Evolutionary conservation across 1,140 invertebrate genomes (phyloP).

Genomic region (Ceratosolen fusciceps): DNA sequence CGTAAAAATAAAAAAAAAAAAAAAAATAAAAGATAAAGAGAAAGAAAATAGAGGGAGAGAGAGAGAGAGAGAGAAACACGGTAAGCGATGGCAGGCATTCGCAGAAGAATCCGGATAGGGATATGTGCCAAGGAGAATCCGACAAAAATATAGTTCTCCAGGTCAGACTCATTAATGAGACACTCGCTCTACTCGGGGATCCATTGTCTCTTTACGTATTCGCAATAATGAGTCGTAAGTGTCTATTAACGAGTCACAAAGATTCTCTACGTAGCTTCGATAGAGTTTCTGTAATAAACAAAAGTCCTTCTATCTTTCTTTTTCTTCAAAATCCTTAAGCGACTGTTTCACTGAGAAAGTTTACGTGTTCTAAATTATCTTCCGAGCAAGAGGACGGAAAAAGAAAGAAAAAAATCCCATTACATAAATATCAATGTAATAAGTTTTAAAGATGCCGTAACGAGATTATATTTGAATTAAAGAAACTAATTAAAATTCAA

Average conservation of each 20-base stretch:
- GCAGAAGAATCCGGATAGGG: conserved; percentile 9
- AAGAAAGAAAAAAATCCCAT: neutral
- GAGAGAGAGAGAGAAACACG: too few species aligned
- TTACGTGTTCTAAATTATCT: neutral
- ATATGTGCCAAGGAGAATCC: conserved; percentile 31
- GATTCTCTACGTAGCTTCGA: neutral
- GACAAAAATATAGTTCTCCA: neutral
- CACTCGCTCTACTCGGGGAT: neutral
- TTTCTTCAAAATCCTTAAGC: too few species aligned
- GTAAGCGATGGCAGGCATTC: neutral
- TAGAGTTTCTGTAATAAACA: neutral
- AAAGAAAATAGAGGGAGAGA: too few species aligned
- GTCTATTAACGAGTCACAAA: too few species aligned
- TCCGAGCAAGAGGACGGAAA: neutral
- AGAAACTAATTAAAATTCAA: neutral
- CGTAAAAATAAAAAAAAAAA: too few species aligned
- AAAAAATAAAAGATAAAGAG: too few species aligned
- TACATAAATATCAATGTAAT: neutral
- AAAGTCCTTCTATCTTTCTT: too few species aligned
- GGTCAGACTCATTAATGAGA: neutral
- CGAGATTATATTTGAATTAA: neutral
- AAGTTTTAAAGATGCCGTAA: neutral
- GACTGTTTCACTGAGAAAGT: neutral
- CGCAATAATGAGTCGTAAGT: neutral
- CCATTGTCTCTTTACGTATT: neutral